Base-by-base conservation (phyloP, 1,140 invertebrate genomes). In the Polypedilum vanderplanki region DNA sequence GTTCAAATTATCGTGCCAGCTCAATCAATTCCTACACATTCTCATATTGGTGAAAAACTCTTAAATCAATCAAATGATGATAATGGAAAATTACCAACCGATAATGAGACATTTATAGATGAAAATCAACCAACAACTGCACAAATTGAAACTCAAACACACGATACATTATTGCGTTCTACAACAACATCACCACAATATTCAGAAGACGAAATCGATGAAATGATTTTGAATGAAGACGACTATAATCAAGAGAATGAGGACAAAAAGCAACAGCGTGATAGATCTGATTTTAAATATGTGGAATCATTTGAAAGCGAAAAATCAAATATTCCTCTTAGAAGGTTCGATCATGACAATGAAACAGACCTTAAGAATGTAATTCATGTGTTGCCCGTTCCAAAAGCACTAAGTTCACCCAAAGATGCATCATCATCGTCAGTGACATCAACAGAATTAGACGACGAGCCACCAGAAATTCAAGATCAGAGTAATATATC, bases 1-100 rank as follows among this genome's bases (percentile, higher is more conserved):
- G 76, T 79, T 70, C 77, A 79, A 70, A 76, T 81, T 73, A 75
- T 82, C 17, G 77, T 81, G 4, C 79, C 80, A 76, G 46, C 80
- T 77, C 17, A 80, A 8, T 70, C 65, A 70, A 57, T 70, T 20
- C 17, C 65, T 4, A 17, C 5, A 20, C 65, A 70, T n/a, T n/a
- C n/a, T n/a, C n/a, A n/a, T n/a, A n/a, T n/a, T n/a, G n/a, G n/a
- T 67, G n/a, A 15, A 46, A 67, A 7, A 17, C 64, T 67, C n/a
- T 1, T 17, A 2, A 17, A 67, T 22, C 17, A 70, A 20, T 5
- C 65, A 70, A 70, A 70, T 2, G 20, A 70, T 17, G 20, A 70
- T 18, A 7, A 17, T 18, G 24, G 5, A 33, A 33, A 33, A 70
- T 20, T 18, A 20, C 9, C 65, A 20, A 1, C 1, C 1, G 18